A percentile compares a stretch with the other conserved stretches of the same genome.
These are phyloP conservation scores for Ardeotis arabs DNA, from an alignment of 2,113 vertebrate genomes.

Conservation along the genomic window DNA sequence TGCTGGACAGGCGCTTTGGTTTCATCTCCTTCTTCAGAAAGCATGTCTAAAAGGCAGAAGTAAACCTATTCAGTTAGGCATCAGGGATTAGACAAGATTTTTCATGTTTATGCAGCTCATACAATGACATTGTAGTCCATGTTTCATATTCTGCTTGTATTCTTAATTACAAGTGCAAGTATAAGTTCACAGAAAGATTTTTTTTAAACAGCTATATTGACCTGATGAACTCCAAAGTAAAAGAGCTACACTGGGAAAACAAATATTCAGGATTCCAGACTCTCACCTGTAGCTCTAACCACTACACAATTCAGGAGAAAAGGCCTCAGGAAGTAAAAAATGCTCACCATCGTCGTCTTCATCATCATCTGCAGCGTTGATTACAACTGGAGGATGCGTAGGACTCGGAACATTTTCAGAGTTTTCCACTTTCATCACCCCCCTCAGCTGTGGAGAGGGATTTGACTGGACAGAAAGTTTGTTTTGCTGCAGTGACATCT, in stretches of 20 bases:
- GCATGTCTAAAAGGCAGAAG: constrained; percentile 84
- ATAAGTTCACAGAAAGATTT: neutral
- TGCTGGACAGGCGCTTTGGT: constrained; percentile 72
- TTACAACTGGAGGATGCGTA: constrained; percentile 95
- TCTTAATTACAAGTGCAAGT: neutral
- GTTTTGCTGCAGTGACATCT: constrained; percentile 70
- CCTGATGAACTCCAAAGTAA: neutral
- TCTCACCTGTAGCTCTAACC: neutral
- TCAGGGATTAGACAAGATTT: fast-evolving
- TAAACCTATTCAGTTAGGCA: neutral
- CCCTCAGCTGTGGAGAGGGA: constrained; percentile 85
- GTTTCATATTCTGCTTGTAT: neutral
- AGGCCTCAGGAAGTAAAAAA: neutral
- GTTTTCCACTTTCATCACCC: constrained; percentile 89
- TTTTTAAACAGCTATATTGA: neutral
- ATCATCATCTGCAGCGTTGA: constrained; percentile 95
- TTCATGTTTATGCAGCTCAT: neutral
- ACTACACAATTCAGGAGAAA: neutral
- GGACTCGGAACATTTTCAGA: constrained; percentile 94
- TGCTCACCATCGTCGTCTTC: constrained; percentile 91
- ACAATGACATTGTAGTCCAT: neutral
- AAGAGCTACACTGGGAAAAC: neutral
- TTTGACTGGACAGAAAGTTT: constrained; percentile 78
- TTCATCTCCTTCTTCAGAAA: constrained; percentile 95
- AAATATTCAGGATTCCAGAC: neutral